phyloP scores from a whole-genome alignment of 1,140 invertebrate species.

The Micrasema longulum region DNA sequence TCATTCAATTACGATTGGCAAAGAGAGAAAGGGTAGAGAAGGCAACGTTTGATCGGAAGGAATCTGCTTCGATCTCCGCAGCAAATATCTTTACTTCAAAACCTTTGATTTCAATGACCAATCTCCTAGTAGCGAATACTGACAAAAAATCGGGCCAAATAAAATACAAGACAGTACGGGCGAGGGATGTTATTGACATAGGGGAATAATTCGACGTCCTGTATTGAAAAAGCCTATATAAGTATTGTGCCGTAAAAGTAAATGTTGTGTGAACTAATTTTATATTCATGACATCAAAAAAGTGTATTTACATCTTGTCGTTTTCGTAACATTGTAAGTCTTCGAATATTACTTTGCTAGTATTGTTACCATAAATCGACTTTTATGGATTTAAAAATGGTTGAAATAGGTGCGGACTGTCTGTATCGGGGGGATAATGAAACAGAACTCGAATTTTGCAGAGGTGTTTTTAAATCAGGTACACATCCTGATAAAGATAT shows the following conservation, averaged over 20 bases:
- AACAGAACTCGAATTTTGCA: too few relatives aligned
- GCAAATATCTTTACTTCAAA: constrained; percentile 46
- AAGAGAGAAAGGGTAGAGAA: constrained; percentile 47
- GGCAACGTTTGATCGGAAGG: constrained; percentile 48
- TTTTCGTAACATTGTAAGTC: too few relatives aligned
- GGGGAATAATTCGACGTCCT: constrained; percentile 33
- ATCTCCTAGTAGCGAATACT: constrained; percentile 8
- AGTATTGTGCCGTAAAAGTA: constrained; percentile 3
- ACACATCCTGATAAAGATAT: too few relatives aligned
- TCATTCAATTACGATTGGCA: constrained; percentile 55
- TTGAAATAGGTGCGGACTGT: too few relatives aligned
- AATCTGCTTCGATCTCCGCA: constrained; percentile 47
- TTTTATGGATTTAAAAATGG: too few relatives aligned
- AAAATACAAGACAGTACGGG: constrained; percentile 44
- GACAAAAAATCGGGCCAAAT: constrained; percentile 45
- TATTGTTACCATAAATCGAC: too few relatives aligned
- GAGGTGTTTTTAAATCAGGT: too few relatives aligned
- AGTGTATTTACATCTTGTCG: constrained; percentile 4
- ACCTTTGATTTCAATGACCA: constrained; percentile 51
- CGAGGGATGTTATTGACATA: constrained; percentile 39
- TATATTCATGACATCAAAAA: constrained; percentile 30
- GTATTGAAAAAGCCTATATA: constrained; percentile 13
- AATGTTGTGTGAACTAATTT: constrained; percentile 42
- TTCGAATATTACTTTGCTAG: too few relatives aligned
- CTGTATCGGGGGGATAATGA: too few relatives aligned